Evolutionary conservation across 2,113 vertebrate genomes (phyloP), one percentile per base, ranked within the genome.

Genomic region (Mustela lutreola): DNA sequence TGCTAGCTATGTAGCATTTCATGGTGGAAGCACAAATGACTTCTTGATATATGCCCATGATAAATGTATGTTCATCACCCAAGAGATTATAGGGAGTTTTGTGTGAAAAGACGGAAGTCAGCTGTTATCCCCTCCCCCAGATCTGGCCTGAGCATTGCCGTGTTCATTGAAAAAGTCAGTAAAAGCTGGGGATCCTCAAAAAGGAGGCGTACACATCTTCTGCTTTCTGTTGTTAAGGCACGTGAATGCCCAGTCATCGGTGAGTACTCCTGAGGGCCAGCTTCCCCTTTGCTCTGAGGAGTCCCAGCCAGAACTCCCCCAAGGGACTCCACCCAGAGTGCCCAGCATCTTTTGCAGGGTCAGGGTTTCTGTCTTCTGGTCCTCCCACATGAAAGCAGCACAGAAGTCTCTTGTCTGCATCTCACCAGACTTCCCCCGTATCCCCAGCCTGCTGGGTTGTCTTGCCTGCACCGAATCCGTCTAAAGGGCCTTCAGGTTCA

Each of bases 71-170:
- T 21, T 18, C 31, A 22, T 73, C 56, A 36, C 53, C 62, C 53
- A 71, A 8, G 11, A 8, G 5, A 12, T 56, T 7, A 3, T 87
- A 11, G 33, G 33, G 33, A 45, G 21, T 16, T 70, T 15, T 31
- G 33, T 39, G 14, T 63, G 33, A 62, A 10, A 53, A 36, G 26
- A 53, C 14, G 19, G 19, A 50, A 28, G 7, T 9, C 2, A 12
- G 42, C 6, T 12, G 6, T 16, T 4, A 16, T 15, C 4, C 4
- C 19, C 15, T 8, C 9, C 18, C 4, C 9, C 8, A 11, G 70
- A 16, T 53, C 33, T 73, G 75, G 18, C 75, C 56, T 5, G 75
- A 45, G 56, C 26, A 22, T 36, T 36, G 56, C 33, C 62, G 12
- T 0, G 18, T 28, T 81, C 4, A 65, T n/a, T 50, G 26, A 42